These are phyloP conservation scores for Cottus gobio DNA, from an alignment of 2,113 vertebrate genomes.

Conservation along the genomic window DNA sequence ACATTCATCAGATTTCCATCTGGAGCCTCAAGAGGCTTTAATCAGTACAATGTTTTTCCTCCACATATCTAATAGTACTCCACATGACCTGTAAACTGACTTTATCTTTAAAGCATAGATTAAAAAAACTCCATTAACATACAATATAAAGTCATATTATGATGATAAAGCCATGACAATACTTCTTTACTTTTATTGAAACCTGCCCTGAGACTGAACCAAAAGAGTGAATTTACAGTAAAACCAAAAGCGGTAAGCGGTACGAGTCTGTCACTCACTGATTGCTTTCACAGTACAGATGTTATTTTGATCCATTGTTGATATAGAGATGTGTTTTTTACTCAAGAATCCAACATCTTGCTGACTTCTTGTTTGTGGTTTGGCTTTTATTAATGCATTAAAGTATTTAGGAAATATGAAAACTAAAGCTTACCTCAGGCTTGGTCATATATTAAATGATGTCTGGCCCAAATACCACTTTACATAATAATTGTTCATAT, in stretches of 20 bases:
- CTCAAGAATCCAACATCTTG: neutral
- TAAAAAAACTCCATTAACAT: neutral
- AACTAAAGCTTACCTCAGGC: neutral
- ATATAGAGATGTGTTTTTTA: neutral
- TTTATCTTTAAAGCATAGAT: neutral
- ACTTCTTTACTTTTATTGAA: neutral
- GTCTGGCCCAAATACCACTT: conserved; percentile 3
- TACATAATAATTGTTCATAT: conserved; percentile 28
- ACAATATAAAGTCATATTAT: neutral
- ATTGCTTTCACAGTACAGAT: neutral
- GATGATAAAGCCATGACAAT: too few relatives aligned
- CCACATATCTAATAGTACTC: neutral
- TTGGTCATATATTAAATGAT: neutral
- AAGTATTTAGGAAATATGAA: neutral
- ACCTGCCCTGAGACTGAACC: neutral
- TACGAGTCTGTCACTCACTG: neutral
- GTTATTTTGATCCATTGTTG: neutral
- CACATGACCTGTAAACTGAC: neutral
- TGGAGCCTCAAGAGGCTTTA: neutral
- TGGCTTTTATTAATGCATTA: neutral
- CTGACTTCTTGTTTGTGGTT: neutral
- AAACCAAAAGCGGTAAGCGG: neutral
- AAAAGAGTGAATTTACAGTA: neutral
- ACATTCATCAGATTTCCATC: neutral
- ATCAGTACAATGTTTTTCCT: neutral